A percentile compares a stretch with the other conserved stretches of the same genome.
These are phyloP conservation scores for Rutilus rutilus DNA, from an alignment of 2,113 vertebrate species.

Conservation along the genomic window DNA sequence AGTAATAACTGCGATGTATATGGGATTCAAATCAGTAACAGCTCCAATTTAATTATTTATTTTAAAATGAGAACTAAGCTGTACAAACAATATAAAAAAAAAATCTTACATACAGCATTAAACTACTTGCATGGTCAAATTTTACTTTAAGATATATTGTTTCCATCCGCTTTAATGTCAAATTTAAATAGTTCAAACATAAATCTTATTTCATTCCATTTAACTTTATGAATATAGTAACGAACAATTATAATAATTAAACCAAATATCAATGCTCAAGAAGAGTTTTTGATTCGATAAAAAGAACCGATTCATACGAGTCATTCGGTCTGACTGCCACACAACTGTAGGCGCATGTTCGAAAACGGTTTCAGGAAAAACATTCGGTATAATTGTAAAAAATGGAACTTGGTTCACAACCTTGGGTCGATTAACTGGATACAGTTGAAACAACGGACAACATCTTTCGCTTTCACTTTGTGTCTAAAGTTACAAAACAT, in stretches of 20 bases:
- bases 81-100: too few relatives aligned
- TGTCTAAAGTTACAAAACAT: neutral
- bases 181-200: neutral
- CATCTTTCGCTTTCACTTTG: conserved; percentile 19
- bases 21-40: too few relatives aligned
- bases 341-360: neutral
- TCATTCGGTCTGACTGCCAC: neutral
- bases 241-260: neutral
- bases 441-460: neutral
- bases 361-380: neutral
- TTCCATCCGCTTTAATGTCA: too few relatives aligned
- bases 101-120: too few relatives aligned
- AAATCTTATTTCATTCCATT: neutral
- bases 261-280: neutral
- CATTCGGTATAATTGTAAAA: neutral
- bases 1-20: too few relatives aligned
- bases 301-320: neutral
- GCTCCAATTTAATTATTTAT: too few relatives aligned
- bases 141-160: too few relatives aligned
- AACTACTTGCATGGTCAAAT: too few relatives aligned
- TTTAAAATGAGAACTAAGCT: too few relatives aligned
- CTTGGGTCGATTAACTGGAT: neutral
- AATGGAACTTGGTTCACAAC: neutral
- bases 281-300: neutral
- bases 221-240: neutral